Conservation (phyloP, 2,113 vertebrate genomes). For the Sphyrna mokarran region DNA sequence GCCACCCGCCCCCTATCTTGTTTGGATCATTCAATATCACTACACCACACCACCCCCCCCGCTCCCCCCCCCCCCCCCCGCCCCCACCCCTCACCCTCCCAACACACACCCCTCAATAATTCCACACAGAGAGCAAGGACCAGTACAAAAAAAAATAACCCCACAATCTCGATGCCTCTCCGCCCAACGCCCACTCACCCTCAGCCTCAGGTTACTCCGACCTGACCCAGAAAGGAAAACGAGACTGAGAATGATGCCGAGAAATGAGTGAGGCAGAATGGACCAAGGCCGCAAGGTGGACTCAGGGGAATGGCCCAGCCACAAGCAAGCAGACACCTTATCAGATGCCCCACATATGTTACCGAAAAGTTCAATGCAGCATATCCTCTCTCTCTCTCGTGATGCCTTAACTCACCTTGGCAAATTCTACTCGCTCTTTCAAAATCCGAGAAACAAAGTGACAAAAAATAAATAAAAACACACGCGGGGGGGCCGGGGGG, state of each 20-base stretch:
- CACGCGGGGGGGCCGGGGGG: background rate
- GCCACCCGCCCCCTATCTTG: background rate
- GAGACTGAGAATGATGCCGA: background rate
- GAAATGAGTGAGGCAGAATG: background rate
- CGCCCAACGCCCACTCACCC: background rate
- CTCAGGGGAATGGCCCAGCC: background rate
- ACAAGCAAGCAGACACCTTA: background rate
- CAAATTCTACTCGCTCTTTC: constrained; percentile 45
- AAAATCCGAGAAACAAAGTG: constrained; percentile 38
- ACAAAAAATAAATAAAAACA: background rate
- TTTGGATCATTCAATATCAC: background rate
- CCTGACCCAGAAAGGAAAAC: background rate
- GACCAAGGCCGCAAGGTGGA: background rate
- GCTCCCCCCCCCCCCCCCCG: background rate
- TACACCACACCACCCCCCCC: too few species aligned
- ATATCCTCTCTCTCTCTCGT: constrained; percentile 42
- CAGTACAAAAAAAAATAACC: background rate
- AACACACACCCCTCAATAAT: too few species aligned
- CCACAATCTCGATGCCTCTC: background rate
- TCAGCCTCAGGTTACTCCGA: background rate
- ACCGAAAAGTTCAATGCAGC: constrained; percentile 41
- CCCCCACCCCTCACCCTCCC: background rate
- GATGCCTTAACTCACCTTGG: constrained; percentile 46
- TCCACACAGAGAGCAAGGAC: background rate
- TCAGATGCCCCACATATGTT: constrained; percentile 31